A percentile compares a stretch with the other conserved stretches of the same genome.
Evolutionary conservation across 1,140 invertebrate species (phyloP).

Genomic region (Ceratina calcarata): DNA sequence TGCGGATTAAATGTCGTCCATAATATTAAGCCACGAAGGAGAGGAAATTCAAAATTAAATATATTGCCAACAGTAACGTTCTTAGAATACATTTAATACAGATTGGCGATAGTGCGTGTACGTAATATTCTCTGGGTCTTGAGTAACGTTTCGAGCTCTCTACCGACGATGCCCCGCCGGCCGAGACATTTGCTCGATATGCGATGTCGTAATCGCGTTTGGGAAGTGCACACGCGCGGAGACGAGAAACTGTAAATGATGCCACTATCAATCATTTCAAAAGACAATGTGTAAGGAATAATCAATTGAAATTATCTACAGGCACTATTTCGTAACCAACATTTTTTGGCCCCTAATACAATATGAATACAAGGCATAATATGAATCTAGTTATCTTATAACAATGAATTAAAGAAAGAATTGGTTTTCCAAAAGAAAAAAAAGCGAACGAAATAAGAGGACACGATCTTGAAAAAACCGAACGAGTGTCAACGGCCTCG

Average conservation of each 20-base stretch:
- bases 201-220: slow-evolving; percentile 27
- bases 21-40: neutral
- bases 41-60: slow-evolving; percentile 11
- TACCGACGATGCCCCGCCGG: slow-evolving; percentile 33
- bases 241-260: slow-evolving; percentile 2
- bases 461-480: slow-evolving; percentile 65
- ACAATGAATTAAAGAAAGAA: too few relatives aligned
- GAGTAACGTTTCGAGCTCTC: slow-evolving; percentile 59
- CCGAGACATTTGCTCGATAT: slow-evolving; percentile 41
- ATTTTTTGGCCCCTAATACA: too few relatives aligned
- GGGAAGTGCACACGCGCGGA: neutral
- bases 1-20: neutral
- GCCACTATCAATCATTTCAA: neutral
- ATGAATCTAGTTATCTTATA: too few relatives aligned
- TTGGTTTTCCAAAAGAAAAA: neutral
- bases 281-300: neutral
- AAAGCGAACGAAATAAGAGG: neutral
- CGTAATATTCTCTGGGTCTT: slow-evolving; percentile 70
- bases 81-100: slow-evolving; percentile 35
- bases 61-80: slow-evolving; percentile 27
- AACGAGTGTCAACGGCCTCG: slow-evolving; percentile 66
- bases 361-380: too few relatives aligned
- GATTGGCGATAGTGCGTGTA: slow-evolving; percentile 46
- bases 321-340: neutral
- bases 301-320: neutral